A percentile compares a stretch with the other conserved stretches of the same genome.
Evolutionary conservation across 1,140 invertebrate genomes (phyloP).

Genomic region (Polypedilum pembai): DNA sequence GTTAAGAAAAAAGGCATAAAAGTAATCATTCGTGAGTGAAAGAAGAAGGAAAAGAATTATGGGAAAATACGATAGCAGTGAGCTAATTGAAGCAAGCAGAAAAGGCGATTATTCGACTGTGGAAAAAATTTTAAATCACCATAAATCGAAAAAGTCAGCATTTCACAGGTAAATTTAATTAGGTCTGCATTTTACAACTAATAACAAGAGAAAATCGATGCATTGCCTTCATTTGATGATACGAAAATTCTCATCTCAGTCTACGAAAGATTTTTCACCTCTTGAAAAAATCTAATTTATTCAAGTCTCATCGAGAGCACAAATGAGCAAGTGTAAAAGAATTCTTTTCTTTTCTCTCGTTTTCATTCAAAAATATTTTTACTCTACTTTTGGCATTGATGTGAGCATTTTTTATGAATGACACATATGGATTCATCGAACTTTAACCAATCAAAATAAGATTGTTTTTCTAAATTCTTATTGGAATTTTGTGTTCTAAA

Average conservation of each 20-base stretch:
- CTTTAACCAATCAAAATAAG: too few relatives aligned
- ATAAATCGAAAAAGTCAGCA: constrained; percentile 87
- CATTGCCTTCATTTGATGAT: not conserved
- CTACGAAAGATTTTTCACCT: too few relatives aligned
- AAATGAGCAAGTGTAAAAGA: too few relatives aligned
- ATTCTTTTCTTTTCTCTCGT: too few relatives aligned
- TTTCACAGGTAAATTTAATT: constrained; percentile 71
- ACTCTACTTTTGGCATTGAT: too few relatives aligned
- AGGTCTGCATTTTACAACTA: constrained; percentile 15
- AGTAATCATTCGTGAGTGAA: not conserved
- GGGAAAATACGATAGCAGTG: constrained; percentile 39
- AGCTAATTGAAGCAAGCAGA: constrained; percentile 88
- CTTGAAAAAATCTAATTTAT: too few relatives aligned
- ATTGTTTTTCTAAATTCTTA: too few relatives aligned
- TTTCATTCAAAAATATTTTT: too few relatives aligned
- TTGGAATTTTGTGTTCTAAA: too few relatives aligned
- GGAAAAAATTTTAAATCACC: constrained; percentile 80
- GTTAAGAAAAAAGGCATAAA: not conserved
- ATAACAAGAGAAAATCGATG: not conserved
- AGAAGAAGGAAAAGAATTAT: not conserved
- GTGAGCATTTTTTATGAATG: too few relatives aligned
- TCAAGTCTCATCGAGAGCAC: too few relatives aligned
- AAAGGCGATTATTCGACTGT: constrained; percentile 81
- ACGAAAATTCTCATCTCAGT: constrained; percentile 2
- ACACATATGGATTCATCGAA: too few relatives aligned